These are phyloP conservation scores for Micromesistius poutassou DNA, from an alignment of 2,797 vertebrate species.

Conservation along the genomic window DNA sequence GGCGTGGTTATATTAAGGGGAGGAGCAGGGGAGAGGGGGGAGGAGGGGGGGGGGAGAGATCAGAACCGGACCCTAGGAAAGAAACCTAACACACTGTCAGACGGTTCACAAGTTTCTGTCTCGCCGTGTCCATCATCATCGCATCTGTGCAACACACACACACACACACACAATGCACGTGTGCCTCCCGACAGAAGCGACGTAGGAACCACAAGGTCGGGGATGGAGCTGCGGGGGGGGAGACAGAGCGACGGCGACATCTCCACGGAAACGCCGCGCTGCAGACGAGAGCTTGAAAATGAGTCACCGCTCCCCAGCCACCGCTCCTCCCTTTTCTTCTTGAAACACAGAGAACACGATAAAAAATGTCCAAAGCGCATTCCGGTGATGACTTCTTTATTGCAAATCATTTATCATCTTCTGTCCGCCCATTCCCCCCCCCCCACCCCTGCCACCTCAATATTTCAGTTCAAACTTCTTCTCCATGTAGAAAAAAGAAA, in stretches of 20 bases:
- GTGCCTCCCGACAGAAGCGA: neutral
- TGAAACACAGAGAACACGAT: slow-evolving; percentile 47
- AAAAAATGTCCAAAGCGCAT: slow-evolving; percentile 60
- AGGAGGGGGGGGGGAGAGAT: neutral
- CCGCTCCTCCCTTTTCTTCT: slow-evolving; percentile 35
- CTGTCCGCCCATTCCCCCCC: slow-evolving; percentile 19
- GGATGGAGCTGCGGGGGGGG: neutral
- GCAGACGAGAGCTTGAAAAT: slow-evolving; percentile 9
- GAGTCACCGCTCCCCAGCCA: slow-evolving; percentile 55
- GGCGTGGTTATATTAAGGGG: neutral
- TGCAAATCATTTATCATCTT: slow-evolving; percentile 65
- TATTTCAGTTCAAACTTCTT: slow-evolving; percentile 58
- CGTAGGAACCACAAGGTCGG: neutral
- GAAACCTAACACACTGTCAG: neutral
- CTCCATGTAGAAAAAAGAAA: slow-evolving; percentile 53
- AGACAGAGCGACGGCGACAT: slow-evolving; percentile 6
- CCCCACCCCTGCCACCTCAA: slow-evolving; percentile 24
- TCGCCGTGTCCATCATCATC: neutral
- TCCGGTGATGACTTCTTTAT: slow-evolving; percentile 68
- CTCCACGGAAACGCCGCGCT: neutral
- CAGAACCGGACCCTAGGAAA: neutral
- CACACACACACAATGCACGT: neutral
- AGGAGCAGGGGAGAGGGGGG: no score
- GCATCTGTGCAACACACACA: neutral
- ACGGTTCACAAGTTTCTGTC: neutral